These are phyloP conservation scores for Malurus melanocephalus DNA, from an alignment of 2,113 vertebrate species.

Conservation along the genomic window DNA sequence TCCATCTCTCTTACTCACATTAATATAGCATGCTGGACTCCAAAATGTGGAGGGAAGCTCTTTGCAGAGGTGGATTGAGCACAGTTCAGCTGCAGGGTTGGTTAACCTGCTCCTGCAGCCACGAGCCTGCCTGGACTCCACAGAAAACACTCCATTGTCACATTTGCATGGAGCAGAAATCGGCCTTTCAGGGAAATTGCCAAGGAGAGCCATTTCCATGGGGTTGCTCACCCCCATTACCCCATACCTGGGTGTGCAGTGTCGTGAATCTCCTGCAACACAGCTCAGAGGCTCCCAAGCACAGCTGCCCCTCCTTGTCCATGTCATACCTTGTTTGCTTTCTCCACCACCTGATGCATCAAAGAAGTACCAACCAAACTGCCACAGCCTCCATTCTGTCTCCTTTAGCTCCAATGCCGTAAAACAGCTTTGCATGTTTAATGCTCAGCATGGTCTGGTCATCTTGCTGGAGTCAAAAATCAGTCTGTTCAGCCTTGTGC, in stretches of 20 bases:
- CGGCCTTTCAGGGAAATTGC: neutral
- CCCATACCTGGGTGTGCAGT: neutral
- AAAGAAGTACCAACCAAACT: neutral
- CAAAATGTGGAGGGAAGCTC: neutral
- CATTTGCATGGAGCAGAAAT: neutral
- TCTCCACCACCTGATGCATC: neutral
- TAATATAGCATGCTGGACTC: neutral
- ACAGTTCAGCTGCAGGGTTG: too few species aligned
- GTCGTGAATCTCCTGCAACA: neutral
- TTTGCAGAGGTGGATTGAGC: fast-evolving
- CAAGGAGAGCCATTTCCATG: neutral
- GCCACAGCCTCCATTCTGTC: neutral
- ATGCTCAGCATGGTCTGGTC: neutral
- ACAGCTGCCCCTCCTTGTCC: neutral
- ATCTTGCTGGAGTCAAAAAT: neutral
- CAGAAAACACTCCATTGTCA: neutral
- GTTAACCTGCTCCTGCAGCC: neutral
- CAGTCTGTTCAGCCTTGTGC: neutral
- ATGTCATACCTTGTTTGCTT: fast-evolving
- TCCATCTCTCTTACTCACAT: neutral
- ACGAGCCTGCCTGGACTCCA: neutral
- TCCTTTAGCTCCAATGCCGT: neutral
- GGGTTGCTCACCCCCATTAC: neutral
- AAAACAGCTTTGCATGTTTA: neutral
- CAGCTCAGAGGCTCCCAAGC: neutral